Percentiles rank a stretch among this genome's conserved stretches.
phyloP scores from a whole-genome alignment of 2,797 vertebrate species.

The Sebastes hubbsi region DNA sequence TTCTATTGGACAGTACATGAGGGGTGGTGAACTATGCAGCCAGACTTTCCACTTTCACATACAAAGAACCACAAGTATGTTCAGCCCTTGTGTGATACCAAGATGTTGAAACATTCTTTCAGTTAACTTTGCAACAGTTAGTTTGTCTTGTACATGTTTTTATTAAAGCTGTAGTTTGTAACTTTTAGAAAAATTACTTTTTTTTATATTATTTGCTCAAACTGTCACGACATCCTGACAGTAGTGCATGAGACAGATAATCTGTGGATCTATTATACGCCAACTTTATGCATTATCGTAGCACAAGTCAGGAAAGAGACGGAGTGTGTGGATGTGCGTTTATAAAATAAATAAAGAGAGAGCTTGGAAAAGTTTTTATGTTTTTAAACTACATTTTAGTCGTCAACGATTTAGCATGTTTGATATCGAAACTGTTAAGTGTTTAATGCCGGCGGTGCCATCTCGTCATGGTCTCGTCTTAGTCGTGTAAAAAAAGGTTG shows the following conservation, averaged over 20 bases:
- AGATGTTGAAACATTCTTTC: not conserved
- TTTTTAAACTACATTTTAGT: no score
- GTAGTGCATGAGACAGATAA: not conserved
- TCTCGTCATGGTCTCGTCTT: no score
- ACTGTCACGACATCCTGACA: not conserved
- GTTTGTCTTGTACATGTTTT: not conserved
- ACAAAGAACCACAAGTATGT: not conserved
- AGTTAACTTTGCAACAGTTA: not conserved
- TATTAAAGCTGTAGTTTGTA: not conserved
- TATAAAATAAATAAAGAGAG: no score
- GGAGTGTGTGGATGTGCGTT: no score
- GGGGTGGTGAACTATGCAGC: not conserved
- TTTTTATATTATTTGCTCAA: not conserved
- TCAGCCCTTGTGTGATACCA: not conserved
- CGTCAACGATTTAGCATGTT: no score
- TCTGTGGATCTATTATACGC: not conserved
- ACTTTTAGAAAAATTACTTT: not conserved
- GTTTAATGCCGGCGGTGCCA: no score
- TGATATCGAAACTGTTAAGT: no score
- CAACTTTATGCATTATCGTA: no score
- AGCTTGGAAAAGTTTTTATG: no score
- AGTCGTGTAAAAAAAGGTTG: no score
- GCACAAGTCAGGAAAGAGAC: no score
- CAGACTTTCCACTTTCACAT: not conserved
- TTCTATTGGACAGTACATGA: not conserved